A percentile compares a stretch with the other conserved stretches of the same genome.
Conservation (phyloP, 2,113 vertebrate species). For the Neomonachus schauinslandi region DNA sequence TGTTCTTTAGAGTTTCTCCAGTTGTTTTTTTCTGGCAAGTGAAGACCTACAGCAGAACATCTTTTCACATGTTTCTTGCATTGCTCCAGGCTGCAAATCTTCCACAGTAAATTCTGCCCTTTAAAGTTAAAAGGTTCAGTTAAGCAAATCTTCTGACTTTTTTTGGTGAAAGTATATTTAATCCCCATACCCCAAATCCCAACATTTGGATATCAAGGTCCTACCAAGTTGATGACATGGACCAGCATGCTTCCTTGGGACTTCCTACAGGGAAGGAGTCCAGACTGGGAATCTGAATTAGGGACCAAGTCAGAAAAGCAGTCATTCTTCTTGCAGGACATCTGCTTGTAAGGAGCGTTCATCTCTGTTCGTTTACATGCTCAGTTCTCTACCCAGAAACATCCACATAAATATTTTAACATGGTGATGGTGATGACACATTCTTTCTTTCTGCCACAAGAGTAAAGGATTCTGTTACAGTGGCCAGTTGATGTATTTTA, state of each 20-base stretch:
- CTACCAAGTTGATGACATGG: not conserved
- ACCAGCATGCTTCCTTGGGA: not conserved
- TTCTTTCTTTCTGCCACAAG: not conserved
- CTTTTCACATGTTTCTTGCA: not conserved
- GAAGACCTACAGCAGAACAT: constrained; percentile 35
- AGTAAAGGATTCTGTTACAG: not conserved
- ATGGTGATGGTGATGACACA: not conserved
- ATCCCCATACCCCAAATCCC: not conserved
- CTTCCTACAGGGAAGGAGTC: not conserved
- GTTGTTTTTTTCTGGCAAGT: constrained; percentile 53
- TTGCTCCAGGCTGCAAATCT: constrained; percentile 13
- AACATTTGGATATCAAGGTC: not conserved
- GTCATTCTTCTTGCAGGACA: not conserved
- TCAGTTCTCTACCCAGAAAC: not conserved
- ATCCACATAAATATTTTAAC: not conserved
- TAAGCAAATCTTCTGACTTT: not conserved
- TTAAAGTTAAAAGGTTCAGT: constrained; percentile 27
- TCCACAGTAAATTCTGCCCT: constrained; percentile 1
- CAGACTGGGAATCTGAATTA: not conserved
- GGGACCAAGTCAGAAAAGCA: not conserved
- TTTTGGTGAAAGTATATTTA: not conserved
- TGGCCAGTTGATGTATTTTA: not conserved
- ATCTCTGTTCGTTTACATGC: not conserved
- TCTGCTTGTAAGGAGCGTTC: not conserved
- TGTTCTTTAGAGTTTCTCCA: not conserved